phyloP scores from a whole-genome alignment of 2,113 vertebrate species.

The Ranitomeya variabilis region DNA sequence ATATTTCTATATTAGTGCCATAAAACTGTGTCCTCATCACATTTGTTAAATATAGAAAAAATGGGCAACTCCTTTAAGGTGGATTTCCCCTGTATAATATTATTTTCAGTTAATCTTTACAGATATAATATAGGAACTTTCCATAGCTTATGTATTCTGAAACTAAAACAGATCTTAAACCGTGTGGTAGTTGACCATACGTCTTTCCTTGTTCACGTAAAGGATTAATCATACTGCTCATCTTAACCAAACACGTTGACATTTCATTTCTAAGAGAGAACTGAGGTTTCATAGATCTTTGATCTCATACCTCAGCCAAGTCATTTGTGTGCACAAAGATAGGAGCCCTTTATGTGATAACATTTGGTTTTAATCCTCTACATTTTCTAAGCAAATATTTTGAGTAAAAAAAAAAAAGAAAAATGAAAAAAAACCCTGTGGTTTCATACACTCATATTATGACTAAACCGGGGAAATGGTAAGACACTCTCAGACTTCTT shows the following conservation, averaged over 20 bases:
- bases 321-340: background rate
- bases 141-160: background rate
- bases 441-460: constrained; percentile 8
- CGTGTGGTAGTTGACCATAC: background rate
- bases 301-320: constrained; percentile 7
- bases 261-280: constrained; percentile 11
- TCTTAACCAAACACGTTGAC: constrained; percentile 14
- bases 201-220: constrained; percentile 8
- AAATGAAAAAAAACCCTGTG: background rate
- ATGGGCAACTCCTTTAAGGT: background rate
- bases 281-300: background rate
- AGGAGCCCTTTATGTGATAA: background rate
- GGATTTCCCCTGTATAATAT: background rate
- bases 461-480: constrained; percentile 6
- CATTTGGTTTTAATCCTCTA: background rate
- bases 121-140: background rate
- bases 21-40: too few species aligned
- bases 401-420: background rate
- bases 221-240: constrained; percentile 12
- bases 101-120: background rate
- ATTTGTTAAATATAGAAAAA: too few species aligned
- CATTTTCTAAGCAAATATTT: constrained; percentile 24
- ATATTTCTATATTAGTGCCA: too few species aligned
- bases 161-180: background rate
- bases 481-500: background rate